These are phyloP conservation scores for Hyposmocoma kahamanoa DNA, from an alignment of 1,140 invertebrate species.

Conservation along the genomic window DNA sequence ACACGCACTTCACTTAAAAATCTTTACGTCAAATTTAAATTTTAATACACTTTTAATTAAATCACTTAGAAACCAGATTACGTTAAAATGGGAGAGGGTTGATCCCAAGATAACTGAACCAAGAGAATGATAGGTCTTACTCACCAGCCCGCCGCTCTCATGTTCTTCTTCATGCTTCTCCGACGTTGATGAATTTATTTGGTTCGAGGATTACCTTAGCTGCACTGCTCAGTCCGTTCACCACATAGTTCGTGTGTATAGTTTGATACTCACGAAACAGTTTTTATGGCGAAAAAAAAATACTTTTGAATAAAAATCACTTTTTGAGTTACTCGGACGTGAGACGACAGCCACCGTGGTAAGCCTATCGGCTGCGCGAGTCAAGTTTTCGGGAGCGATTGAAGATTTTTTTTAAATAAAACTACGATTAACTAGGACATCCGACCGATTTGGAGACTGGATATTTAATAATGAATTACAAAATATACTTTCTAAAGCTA, in stretches of 20 bases:
- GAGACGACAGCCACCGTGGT: neutral
- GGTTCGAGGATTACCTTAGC: neutral
- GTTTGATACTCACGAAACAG: neutral
- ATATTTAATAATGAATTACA: no score
- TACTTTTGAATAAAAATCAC: neutral
- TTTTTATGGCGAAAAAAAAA: neutral
- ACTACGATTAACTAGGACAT: neutral
- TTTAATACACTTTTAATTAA: neutral
- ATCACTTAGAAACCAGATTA: neutral
- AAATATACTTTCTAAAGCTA: no score
- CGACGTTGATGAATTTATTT: neutral
- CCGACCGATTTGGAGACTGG: neutral
- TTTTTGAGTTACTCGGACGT: neutral
- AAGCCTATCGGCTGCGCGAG: neutral
- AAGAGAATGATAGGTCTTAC: neutral
- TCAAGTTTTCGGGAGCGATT: neutral
- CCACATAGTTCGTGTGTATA: neutral
- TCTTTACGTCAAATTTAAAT: neutral
- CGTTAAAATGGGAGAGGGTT: neutral
- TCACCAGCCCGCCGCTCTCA: neutral
- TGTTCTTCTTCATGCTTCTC: neutral
- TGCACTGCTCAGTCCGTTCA: neutral
- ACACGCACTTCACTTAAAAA: neutral
- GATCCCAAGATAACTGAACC: neutral
- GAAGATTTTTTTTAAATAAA: neutral